Percentiles rank a stretch among this genome's conserved stretches.
Evolutionary conservation across 1,140 invertebrate species (phyloP).

Genomic region (Glomeris maerens): DNA sequence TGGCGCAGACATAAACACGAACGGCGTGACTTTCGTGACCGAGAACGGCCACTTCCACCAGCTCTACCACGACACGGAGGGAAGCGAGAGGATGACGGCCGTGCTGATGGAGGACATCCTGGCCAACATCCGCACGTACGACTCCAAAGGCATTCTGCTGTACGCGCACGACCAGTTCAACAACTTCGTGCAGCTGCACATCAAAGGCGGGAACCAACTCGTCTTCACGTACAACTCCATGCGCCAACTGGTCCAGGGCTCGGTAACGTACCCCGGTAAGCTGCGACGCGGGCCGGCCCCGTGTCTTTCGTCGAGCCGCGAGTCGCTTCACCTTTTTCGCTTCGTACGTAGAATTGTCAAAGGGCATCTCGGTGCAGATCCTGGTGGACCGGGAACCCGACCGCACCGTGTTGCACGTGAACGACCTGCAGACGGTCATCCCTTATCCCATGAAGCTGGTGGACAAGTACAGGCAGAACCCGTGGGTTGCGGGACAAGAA

Average conservation of each 20-base stretch:
- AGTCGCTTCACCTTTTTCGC: too few relatives aligned
- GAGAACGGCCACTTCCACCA: slow-evolving; percentile 60
- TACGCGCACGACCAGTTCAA: slow-evolving; percentile 87
- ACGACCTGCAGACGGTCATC: slow-evolving; percentile 55
- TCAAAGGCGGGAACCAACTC: slow-evolving; percentile 54
- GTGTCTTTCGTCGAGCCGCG: too few relatives aligned
- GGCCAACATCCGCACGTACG: slow-evolving; percentile 74
- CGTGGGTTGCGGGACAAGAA: slow-evolving; percentile 21
- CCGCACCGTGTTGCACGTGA: slow-evolving; percentile 63
- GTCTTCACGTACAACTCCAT: slow-evolving; percentile 70
- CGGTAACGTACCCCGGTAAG: slow-evolving; percentile 47
- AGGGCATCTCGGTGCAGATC: slow-evolving; percentile 66
- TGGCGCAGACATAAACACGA: slow-evolving; percentile 69
- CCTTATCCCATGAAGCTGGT: slow-evolving; percentile 52
- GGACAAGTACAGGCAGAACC: slow-evolving; percentile 28
- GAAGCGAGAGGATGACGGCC: slow-evolving; percentile 41
- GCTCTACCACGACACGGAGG: slow-evolving; percentile 49
- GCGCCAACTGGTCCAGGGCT: slow-evolving; percentile 61
- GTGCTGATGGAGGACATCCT: slow-evolving; percentile 63
- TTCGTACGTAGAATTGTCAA: slow-evolving; percentile 47
- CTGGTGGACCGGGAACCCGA: slow-evolving; percentile 57
- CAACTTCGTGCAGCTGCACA: slow-evolving; percentile 82
- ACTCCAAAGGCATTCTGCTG: slow-evolving; percentile 60
- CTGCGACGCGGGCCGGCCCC: too few relatives aligned
- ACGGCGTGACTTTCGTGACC: slow-evolving; percentile 74